Evolutionary conservation across 2,797 vertebrate genomes (phyloP).

Genomic region (Sebastes iracundus): DNA sequence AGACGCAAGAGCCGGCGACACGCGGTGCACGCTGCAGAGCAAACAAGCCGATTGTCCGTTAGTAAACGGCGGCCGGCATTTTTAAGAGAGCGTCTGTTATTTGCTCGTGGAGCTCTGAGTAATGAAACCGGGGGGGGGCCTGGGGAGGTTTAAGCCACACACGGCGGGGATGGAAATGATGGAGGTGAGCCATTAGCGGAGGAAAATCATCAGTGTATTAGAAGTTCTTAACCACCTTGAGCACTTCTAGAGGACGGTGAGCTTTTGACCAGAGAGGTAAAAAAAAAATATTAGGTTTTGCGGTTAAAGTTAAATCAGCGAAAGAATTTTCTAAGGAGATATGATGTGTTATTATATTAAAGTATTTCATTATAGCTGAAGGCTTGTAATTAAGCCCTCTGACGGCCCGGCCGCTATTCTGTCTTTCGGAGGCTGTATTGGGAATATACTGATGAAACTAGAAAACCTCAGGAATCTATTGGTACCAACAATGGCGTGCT

Average conservation of each 20-base stretch:
- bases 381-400: too few relatives aligned
- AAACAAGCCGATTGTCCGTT: slow-evolving; percentile 66
- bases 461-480: too few relatives aligned
- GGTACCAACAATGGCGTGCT: too few relatives aligned
- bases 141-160: slow-evolving; percentile 57
- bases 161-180: slow-evolving; percentile 55
- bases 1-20: slow-evolving; percentile 2
- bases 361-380: neutral
- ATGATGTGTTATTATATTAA: neutral
- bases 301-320: neutral
- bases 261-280: neutral
- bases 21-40: slow-evolving; percentile 59
- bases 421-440: too few relatives aligned
- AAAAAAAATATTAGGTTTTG: neutral
- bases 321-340: neutral
- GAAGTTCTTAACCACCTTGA: slow-evolving; percentile 59
- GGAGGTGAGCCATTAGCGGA: slow-evolving; percentile 53
- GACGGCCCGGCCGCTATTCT: too few relatives aligned
- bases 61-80: slow-evolving; percentile 76
- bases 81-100: slow-evolving; percentile 81
- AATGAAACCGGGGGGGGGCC: slow-evolving; percentile 78
- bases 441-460: too few relatives aligned
- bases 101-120: slow-evolving; percentile 80
- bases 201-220: slow-evolving; percentile 51
- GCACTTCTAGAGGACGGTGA: slow-evolving; percentile 41